phyloP scores from a whole-genome alignment of 2,113 vertebrate genomes.

The Ondatra zibethicus region DNA sequence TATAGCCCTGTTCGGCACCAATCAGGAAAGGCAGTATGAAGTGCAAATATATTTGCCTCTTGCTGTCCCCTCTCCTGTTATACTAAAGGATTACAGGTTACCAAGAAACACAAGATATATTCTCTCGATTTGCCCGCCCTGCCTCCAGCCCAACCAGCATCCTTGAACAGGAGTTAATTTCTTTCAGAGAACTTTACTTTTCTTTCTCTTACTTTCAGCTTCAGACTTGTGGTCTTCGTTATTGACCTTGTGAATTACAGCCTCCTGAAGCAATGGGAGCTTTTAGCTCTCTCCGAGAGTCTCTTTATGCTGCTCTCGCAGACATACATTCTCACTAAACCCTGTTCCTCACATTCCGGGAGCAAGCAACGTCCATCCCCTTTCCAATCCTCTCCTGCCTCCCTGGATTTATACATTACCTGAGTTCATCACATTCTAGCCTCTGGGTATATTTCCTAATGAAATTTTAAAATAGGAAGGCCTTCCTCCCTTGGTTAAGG shows the following conservation, averaged over 20 bases:
- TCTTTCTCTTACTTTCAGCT: constrained; percentile 52
- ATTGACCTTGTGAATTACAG: constrained; percentile 59
- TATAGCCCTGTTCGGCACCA: constrained; percentile 70
- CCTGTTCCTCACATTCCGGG: not conserved
- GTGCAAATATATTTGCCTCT: constrained; percentile 62
- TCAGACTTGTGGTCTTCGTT: constrained; percentile 30
- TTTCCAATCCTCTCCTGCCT: not conserved
- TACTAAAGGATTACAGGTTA: not conserved
- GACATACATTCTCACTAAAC: constrained; percentile 36
- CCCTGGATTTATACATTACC: constrained; percentile 48
- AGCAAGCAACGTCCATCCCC: not conserved
- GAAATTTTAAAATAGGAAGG: constrained; percentile 52
- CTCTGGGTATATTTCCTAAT: constrained; percentile 56
- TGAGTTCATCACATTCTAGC: constrained; percentile 31
- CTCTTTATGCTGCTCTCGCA: constrained; percentile 31
- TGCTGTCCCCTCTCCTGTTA: constrained; percentile 52
- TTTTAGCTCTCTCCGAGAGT: constrained; percentile 15
- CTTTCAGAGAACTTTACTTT: constrained; percentile 63
- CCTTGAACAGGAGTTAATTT: constrained; percentile 57
- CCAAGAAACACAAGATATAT: constrained; percentile 32
- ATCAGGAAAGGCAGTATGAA: constrained; percentile 50
- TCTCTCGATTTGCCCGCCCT: not conserved
- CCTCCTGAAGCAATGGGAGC: constrained; percentile 2
- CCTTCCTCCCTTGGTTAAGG: constrained; percentile 25
- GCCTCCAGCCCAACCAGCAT: not conserved